Base-by-base conservation (phyloP, 2,797 vertebrate genomes). In the Dendrocincla tyrannina region DNA sequence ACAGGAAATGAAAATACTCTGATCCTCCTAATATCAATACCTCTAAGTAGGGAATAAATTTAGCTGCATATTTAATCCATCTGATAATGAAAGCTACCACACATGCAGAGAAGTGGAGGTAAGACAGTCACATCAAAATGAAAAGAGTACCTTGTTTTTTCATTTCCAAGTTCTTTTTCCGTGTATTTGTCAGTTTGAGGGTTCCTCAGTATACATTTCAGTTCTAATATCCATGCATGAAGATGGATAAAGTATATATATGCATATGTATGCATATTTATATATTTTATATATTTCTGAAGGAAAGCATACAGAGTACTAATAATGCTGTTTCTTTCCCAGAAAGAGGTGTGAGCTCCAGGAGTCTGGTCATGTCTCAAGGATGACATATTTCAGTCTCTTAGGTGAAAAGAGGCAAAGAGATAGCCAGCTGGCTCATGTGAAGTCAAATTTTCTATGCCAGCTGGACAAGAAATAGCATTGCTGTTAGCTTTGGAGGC, bases 1-100 rank as follows among this genome's bases (percentile, higher is more conserved):
- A 58, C 75, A 97, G 93, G 92, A 97, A 96, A 95, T 92, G 35
- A 95, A 92, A 96, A 80, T 77, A 91, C 25, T 72, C 46, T 75
- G n/a, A 87, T 55, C 14, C n/a, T 77, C 23, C 55, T 47, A 92
- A 62, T 83, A 89, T 89, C 68, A 80, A 37, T 75, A 35, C 13
- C 8, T 70, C n/a, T 41, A 23, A 75, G 23, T 64, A 58, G 0
- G 23, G 60, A 89, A 91, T 75, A 85, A 74, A 89, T 91, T 66
- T 50, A 78, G 39, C 32, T 75, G 23, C 33, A 67, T 80, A 79
- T 89, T 94, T 88, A 88, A 32, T 56, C 16, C 44, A 91, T n/a
- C 11, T 46, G 13, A 64, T 83, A 80, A 92, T 93, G 85, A 85
- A 82, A 69, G 22, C 6, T 75, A 58, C 19, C 27, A 33, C 5